phyloP scores from a whole-genome alignment of 1,140 invertebrate genomes.

The Nymphalis io region DNA sequence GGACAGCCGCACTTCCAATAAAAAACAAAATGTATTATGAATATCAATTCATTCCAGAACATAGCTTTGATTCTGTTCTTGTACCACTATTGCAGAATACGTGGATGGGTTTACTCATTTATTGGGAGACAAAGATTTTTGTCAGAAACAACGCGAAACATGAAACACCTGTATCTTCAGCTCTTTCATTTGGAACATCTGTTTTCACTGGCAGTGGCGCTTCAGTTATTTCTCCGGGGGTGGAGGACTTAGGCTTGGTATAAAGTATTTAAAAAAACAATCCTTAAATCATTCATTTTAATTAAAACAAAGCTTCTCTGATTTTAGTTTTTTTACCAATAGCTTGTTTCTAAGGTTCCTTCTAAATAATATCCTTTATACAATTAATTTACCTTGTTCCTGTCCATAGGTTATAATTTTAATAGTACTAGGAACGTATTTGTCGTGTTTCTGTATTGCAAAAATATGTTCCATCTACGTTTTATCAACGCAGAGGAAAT shows the following conservation, averaged over 20 bases:
- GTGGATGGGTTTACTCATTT: constrained; percentile 64
- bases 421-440: constrained; percentile 51
- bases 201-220: constrained; percentile 59
- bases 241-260: constrained; percentile 57
- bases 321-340: no score
- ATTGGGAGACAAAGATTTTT: constrained; percentile 69
- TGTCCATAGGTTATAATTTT: constrained; percentile 54
- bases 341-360: no score
- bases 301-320: no score
- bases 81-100: constrained; percentile 47
- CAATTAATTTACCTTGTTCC: not conserved
- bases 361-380: not conserved
- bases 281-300: not conserved
- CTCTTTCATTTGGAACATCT: constrained; percentile 57
- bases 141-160: constrained; percentile 59
- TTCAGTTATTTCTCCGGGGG: constrained; percentile 56
- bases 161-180: constrained; percentile 50
- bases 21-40: constrained; percentile 22
- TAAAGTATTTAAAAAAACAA: not conserved
- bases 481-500: constrained; percentile 57
- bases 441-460: constrained; percentile 59
- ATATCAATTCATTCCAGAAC: not conserved
- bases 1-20: no score
- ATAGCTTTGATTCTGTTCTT: not conserved
- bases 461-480: constrained; percentile 63